Base-by-base conservation (phyloP, 1,140 invertebrate species). In the Bemisia tabaci region DNA sequence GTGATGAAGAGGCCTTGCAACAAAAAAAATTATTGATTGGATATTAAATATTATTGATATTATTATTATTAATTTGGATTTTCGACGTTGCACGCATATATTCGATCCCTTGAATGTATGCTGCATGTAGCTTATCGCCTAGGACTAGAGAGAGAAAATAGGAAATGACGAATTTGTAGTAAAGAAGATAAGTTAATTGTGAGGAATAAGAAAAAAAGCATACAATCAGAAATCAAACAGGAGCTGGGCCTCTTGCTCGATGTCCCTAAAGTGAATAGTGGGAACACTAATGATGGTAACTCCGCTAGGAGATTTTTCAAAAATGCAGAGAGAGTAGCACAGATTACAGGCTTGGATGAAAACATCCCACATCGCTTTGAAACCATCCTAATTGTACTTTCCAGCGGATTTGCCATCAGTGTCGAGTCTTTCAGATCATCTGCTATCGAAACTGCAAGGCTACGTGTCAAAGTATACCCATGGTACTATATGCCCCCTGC, bases 281-380 rank as follows among this genome's bases (percentile, higher is more conserved):
- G 74, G 24, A 72, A 70, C 12, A 73, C 73, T 2, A 77, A 77
- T 67, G 74, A 75, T 68, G 74, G 73, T 17, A 77, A 78, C 69
- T 75, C 74, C n/a, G 73, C 71, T 25, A 71, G 76, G 66, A 67
- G 70, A 67, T 76, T 78, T 73, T 77, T 76, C 64, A 60, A 67
- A 66, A 64, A 75, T 68, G 63, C 72, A 23, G 64, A 70, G 60
- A 65, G 69, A 69, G 69, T 72, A 65, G 70, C 73, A 65, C 60
- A 68, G 66, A 77, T 78, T 60, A 77, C 68, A 26, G 75, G 73
- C 12, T 65, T 75, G 63, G 72, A 79, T 75, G 70, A 72, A 74
- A 71, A 68, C 62, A 27, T 76, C 64, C 74, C 77, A 58, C 70
- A 68, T 62, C 70, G 73, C 70, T 74, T 77, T 69, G 65, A 70